Evolutionary conservation across 2,888 invertebrate genomes (phyloP), one percentile per base, ranked within the genome.

Genomic region (Bombylius discolor): DNA sequence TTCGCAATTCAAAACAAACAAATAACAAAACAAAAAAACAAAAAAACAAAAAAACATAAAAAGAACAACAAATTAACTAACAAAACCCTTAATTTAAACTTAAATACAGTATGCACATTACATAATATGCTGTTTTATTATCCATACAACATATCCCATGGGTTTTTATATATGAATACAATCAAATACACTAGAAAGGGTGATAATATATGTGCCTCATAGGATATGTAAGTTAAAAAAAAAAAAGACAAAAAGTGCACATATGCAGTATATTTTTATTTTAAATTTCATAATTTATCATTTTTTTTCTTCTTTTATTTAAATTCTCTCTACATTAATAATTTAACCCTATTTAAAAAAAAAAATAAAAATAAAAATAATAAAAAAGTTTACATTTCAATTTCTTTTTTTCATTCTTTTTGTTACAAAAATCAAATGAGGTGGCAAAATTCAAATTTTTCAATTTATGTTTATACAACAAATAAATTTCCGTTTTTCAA

Each of bases 391-490:
- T 23, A 23, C 23, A 23, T 23, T 23, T 23, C 23, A 23, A 23
- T 23, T 23, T 23, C 23, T 23, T 23, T 23, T 23, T 23, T 23
- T 23, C 3, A 2, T 23, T 23, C 23, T 23, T 23, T 23, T 23
- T 23, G 23, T 23, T 23, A 23, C 23, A 60, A 59, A 62, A 62
- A 62, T 61, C 61, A 61, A 62, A 62, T 62, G 62, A 62, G 52
- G 60, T 62, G 61, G 62, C 62, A 61, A 55, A 56, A 61, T 62
- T 62, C 59, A 60, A 60, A 61, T 62, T 61, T 58, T 62, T 61
- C 57, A 61, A 56, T 49, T 51, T 32, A 36, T 13, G 7, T 14
- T 7, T 36, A 36, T 8, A 47, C 51, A 51, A 51, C 51, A 55
- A 51, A 51, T 42, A 55, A 51, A 55, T 51, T 51, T 51, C 51